These are phyloP conservation scores for Heliconius hortense DNA, from an alignment of 2,888 invertebrate species.

Conservation along the genomic window DNA sequence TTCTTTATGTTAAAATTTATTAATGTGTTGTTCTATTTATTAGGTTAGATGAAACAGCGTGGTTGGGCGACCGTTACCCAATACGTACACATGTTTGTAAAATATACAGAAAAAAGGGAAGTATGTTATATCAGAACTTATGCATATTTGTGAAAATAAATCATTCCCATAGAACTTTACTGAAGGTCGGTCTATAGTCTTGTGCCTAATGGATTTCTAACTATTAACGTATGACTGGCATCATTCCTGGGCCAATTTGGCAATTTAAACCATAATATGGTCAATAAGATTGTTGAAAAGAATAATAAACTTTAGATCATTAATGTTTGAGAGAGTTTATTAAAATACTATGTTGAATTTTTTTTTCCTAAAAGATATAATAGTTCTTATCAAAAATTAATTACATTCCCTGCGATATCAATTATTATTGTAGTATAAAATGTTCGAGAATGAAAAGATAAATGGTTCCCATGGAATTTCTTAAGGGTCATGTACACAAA, in stretches of 20 bases:
- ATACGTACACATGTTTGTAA: too few relatives aligned
- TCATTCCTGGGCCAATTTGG: neutral
- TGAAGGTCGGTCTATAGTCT: neutral
- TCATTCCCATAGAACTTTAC: neutral
- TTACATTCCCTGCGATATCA: neutral
- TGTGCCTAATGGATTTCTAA: constrained; percentile 24
- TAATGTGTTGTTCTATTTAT: too few relatives aligned
- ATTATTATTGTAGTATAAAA: neutral
- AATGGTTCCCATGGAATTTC: constrained; percentile 4
- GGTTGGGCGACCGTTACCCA: too few relatives aligned
- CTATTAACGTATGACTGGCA: constrained; percentile 20
- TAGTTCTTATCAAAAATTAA: neutral
- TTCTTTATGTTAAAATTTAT: too few relatives aligned
- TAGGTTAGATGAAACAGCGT: too few relatives aligned
- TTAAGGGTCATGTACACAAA: neutral
- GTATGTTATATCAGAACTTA: neutral
- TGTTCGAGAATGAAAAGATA: neutral
- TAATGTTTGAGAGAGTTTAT: neutral
- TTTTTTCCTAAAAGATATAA: neutral
- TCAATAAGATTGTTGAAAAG: neutral
- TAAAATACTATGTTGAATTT: neutral
- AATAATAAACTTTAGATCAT: neutral
- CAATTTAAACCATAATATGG: neutral
- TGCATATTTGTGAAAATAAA: neutral
- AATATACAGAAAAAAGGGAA: too few relatives aligned